These are phyloP conservation scores for Stictocephala bisonia DNA, from an alignment of 2,888 invertebrate genomes.

Conservation along the genomic window DNA sequence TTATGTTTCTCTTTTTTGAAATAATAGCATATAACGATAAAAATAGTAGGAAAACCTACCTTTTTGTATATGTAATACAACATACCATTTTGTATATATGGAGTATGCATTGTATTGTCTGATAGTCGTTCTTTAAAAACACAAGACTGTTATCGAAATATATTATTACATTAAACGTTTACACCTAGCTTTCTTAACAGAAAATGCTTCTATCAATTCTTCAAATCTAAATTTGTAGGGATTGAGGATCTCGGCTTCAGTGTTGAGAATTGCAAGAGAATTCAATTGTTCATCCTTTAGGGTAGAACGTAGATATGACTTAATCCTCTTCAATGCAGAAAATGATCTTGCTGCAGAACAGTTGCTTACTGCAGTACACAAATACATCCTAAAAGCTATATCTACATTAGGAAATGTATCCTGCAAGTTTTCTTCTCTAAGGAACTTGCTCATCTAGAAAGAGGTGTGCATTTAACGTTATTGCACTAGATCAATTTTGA, in stretches of 20 bases:
- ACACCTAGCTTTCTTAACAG: neutral
- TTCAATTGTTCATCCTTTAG: neutral
- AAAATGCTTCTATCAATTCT: neutral
- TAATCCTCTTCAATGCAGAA: neutral
- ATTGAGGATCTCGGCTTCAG: neutral
- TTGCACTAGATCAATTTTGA: constrained; percentile 13
- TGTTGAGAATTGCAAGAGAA: constrained; percentile 5
- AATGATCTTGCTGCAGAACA: neutral
- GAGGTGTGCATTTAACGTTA: neutral
- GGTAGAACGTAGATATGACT: no score
- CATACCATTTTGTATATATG: no score
- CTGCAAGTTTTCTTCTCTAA: neutral
- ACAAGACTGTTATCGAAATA: neutral
- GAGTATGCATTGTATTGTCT: no score
- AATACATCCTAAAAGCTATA: no score
- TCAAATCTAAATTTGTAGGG: neutral
- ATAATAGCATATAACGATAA: no score
- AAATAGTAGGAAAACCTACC: no score
- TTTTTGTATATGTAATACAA: no score
- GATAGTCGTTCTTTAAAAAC: no score
- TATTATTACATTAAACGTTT: constrained; percentile 9
- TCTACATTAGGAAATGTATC: neutral
- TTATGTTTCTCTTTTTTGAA: no score
- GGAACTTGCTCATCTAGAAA: no score
- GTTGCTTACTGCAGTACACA: neutral